Evolutionary conservation across 2,113 vertebrate species (phyloP), one percentile per base, ranked within the genome.

Genomic region (Carassius gibelio): DNA sequence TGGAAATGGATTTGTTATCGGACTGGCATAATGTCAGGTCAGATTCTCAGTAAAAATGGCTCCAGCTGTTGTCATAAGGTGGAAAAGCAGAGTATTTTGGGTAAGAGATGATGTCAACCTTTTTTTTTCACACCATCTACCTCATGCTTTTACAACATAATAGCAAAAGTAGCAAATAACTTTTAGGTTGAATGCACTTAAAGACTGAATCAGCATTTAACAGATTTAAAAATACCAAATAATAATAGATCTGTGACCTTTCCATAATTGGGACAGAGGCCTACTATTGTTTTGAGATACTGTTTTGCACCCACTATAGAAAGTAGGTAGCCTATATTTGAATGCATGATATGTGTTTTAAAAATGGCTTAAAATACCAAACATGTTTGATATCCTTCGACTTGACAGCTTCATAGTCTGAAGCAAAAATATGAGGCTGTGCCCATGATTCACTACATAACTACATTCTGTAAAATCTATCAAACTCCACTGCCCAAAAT

Each of bases 1-100:
- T 48, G 38, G n/a, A 64, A 26, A 19, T 64, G 59, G 38, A 48
- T 69, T 69, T 81, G 80, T 81, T 81, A 81, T 69, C 45, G 10
- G 59, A 64, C 42, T 45, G 17, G 78, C 59, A 3, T 66, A 17
- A 48, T 64, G 57, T 9, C 77, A 62, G 59, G 71, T 23, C 71
- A 45, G 36, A 72, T 4, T 66, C n/a, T 13, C 4, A 45, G 36
- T 48, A 23, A 9, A 14, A 23, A 23, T 64, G 59, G 8, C 36
- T 80, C 59, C 77, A 26, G 59, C 77, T 45, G 59, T 0, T 0
- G 8, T 64, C n/a, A 36, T 34, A 50, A 81, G 57, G 23, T 50
- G 62, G 26, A 80, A 50, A 30, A 68, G 61, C 45, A 68, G 23
- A 10, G 62, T 36, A 21, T 52, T 68, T 30, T 68, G 38, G 4